Conservation (phyloP, 2,113 vertebrate species). For the Notothenia rossii region DNA sequence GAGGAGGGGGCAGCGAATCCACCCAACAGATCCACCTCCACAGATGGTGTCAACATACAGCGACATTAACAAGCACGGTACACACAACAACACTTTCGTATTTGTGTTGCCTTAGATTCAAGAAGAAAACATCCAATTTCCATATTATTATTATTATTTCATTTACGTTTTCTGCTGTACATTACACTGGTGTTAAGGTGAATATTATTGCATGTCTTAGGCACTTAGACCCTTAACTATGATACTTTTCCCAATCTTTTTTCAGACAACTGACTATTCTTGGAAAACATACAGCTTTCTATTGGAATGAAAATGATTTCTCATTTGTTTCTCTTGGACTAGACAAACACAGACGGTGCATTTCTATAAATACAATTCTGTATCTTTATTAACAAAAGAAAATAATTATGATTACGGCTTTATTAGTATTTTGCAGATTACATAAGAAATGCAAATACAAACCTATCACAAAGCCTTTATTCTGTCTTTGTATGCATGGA, state of each 20-base stretch:
- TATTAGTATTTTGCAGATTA: background rate
- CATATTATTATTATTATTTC: too few species aligned
- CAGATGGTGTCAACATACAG: background rate
- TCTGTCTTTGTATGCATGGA: background rate
- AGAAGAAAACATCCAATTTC: too few species aligned
- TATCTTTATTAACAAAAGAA: slow-evolving; percentile 2
- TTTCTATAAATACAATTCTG: slow-evolving; percentile 17
- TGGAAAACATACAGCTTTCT: background rate
- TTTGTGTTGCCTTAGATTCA: background rate
- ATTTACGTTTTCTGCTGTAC: too few species aligned
- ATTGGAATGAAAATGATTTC: background rate
- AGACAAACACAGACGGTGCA: background rate
- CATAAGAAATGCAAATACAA: background rate
- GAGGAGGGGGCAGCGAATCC: background rate
- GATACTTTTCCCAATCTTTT: background rate
- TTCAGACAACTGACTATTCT: background rate
- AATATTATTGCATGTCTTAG: background rate
- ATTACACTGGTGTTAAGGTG: background rate
- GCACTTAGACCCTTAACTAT: background rate
- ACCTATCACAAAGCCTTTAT: background rate
- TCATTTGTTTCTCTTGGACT: slow-evolving; percentile 2
- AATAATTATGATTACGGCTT: background rate
- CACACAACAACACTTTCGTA: background rate
- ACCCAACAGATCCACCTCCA: background rate
- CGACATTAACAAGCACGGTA: background rate